These are phyloP conservation scores for Saguinus oedipus DNA, from an alignment of 2,797 vertebrate species.

Conservation along the genomic window DNA sequence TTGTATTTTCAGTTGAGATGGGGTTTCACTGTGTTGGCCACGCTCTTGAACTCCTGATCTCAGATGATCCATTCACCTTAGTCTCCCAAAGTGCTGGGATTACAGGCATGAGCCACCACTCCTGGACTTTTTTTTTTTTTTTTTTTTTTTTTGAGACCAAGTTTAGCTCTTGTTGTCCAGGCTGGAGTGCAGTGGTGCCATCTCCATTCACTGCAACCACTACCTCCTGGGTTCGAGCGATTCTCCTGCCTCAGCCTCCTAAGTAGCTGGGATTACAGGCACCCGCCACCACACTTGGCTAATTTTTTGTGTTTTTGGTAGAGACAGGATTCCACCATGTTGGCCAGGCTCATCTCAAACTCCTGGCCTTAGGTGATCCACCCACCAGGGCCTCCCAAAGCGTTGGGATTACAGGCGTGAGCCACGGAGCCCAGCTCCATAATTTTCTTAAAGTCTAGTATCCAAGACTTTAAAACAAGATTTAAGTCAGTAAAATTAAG, in stretches of 20 bases:
- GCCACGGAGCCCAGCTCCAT: not conserved
- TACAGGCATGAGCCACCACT: too few species aligned
- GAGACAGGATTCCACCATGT: not conserved
- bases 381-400: not conserved
- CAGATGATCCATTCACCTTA: too few species aligned
- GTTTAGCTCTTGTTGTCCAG: not conserved
- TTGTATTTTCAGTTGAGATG: too few species aligned
- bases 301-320: not conserved
- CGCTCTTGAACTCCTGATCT: too few species aligned
- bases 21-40: too few species aligned
- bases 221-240: not conserved
- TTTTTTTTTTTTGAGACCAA: not conserved
- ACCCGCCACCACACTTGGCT: not conserved
- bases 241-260: not conserved
- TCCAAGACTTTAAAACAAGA: conserved; percentile 42
- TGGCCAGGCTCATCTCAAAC: not conserved
- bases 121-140: not conserved
- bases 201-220: not conserved
- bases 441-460: not conserved
- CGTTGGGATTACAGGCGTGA: not conserved
- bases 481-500: not conserved
- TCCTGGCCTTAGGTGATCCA: not conserved
- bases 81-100: too few species aligned
- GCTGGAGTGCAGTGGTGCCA: not conserved
- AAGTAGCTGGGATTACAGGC: not conserved